Percentiles rank a stretch among this genome's conserved stretches.
Conservation (phyloP, 2,888 invertebrate species). For the Harpalus rubripes region DNA sequence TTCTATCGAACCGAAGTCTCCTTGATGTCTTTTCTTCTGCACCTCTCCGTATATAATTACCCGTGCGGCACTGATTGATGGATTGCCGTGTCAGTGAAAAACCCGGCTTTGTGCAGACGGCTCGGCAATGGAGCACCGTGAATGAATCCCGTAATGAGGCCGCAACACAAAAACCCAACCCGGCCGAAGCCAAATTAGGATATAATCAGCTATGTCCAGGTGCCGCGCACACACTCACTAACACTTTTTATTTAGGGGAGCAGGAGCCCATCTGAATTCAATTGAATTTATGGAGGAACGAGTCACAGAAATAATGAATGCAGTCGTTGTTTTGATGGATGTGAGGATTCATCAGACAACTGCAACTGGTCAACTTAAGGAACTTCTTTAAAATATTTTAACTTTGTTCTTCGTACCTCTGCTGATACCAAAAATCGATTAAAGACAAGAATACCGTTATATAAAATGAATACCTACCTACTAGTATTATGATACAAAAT, state of each 20-base stretch:
- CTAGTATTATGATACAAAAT: too few relatives aligned
- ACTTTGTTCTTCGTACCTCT: too few relatives aligned
- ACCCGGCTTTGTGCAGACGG: constrained; percentile 70
- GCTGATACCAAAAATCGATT: too few relatives aligned
- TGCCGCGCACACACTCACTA: constrained; percentile 21
- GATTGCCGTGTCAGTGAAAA: constrained; percentile 73
- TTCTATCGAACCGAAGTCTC: neutral
- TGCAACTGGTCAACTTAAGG: too few relatives aligned
- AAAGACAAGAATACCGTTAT: too few relatives aligned
- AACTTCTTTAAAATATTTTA: too few relatives aligned
- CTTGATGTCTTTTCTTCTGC: constrained; percentile 4
- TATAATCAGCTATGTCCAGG: constrained; percentile 47
- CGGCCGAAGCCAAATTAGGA: constrained; percentile 60
- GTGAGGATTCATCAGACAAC: neutral
- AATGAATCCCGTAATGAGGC: constrained; percentile 73
- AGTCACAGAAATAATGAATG: neutral
- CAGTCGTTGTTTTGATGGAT: neutral
- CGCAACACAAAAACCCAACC: constrained; percentile 64
- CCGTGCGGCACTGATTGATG: constrained; percentile 72
- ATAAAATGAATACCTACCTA: too few relatives aligned
- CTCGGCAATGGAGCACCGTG: constrained; percentile 70
- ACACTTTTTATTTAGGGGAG: constrained; percentile 2
- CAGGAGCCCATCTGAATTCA: constrained; percentile 24
- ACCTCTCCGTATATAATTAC: constrained; percentile 5
- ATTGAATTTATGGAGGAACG: constrained; percentile 34